Evolutionary conservation across 2,888 invertebrate species (phyloP).

Genomic region (Drosophila austrosaltans): DNA sequence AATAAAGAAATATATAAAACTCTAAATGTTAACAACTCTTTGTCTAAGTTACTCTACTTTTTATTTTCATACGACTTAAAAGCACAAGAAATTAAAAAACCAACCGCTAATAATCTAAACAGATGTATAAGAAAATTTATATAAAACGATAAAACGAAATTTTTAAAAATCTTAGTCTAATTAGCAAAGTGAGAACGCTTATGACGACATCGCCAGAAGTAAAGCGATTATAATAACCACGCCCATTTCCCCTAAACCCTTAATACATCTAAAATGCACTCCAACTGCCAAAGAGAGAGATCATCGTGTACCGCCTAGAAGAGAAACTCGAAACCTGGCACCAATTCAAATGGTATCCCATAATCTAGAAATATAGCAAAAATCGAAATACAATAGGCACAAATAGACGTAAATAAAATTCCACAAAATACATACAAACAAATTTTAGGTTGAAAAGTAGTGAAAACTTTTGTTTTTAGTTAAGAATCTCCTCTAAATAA

Average conservation of each 20-base stretch:
- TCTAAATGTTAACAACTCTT: constrained; percentile 64
- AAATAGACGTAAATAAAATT: constrained; percentile 26
- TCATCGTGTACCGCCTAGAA: constrained; percentile 13
- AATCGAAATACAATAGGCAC: constrained; percentile 26
- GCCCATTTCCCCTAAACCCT: constrained; percentile 26
- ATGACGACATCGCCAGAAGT: constrained; percentile 32
- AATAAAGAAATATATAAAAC: constrained; percentile 51
- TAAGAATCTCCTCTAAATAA: constrained; percentile 65
- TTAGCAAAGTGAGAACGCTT: constrained; percentile 56
- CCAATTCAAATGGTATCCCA: constrained; percentile 1
- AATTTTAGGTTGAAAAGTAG: constrained; percentile 57
- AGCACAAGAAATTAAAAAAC: constrained; percentile 16
- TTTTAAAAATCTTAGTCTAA: constrained; percentile 54
- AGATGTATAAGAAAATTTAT: constrained; percentile 38
- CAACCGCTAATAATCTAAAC: constrained; percentile 32
- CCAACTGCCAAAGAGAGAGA: constrained; percentile 63
- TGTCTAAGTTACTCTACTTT: constrained; percentile 58
- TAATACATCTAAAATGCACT: constrained; percentile 35
- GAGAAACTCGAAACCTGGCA: constrained; percentile 6
- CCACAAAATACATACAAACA: constrained; percentile 28
- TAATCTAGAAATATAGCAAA: constrained; percentile 9
- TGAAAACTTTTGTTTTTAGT: constrained; percentile 58
- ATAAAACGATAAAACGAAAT: constrained; percentile 44
- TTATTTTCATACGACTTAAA: constrained; percentile 62
- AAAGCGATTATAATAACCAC: constrained; percentile 38